Evolutionary conservation across 2,797 vertebrate genomes (phyloP).

Genomic region (Coilia nasus): DNA sequence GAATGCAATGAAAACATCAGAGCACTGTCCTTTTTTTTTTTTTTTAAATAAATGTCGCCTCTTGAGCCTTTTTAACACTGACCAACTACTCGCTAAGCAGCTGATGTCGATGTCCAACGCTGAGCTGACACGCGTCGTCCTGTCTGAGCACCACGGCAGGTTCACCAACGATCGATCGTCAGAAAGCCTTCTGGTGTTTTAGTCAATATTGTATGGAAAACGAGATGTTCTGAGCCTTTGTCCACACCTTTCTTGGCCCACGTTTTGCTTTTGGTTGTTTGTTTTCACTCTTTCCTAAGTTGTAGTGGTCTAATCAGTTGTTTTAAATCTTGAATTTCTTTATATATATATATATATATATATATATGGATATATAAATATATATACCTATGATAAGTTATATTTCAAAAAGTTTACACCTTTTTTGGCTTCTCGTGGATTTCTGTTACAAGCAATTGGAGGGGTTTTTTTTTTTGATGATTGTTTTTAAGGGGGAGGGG

Average conservation of each 20-base stretch:
- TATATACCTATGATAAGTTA: slow-evolving; percentile 68
- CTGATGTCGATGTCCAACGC: not conserved
- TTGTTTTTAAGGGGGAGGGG: not conserved
- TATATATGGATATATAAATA: slow-evolving; percentile 53
- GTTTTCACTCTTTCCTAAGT: slow-evolving; percentile 34
- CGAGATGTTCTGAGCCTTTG: slow-evolving; percentile 46
- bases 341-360: slow-evolving; percentile 55
- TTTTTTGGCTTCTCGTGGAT: slow-evolving; percentile 53
- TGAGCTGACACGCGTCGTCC: not conserved
- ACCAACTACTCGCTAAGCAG: slow-evolving; percentile 37
- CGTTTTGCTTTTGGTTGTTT: not conserved
- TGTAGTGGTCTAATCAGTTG: not conserved
- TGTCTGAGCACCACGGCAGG: not conserved
- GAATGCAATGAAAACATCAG: slow-evolving; percentile 27
- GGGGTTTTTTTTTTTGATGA: not conserved
- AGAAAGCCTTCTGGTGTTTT: slow-evolving; percentile 8
- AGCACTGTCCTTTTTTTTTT: slow-evolving; percentile 41
- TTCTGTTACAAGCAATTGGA: slow-evolving; percentile 40
- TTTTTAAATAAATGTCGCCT: slow-evolving; percentile 25
- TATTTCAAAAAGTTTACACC: slow-evolving; percentile 64
- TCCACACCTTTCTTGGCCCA: slow-evolving; percentile 44
- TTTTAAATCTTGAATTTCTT: slow-evolving; percentile 24
- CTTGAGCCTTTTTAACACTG: slow-evolving; percentile 45
- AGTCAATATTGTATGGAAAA: not conserved
- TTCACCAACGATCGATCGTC: not conserved